Conservation (phyloP, 2,888 invertebrate species). For the Teleiodes luculella region DNA sequence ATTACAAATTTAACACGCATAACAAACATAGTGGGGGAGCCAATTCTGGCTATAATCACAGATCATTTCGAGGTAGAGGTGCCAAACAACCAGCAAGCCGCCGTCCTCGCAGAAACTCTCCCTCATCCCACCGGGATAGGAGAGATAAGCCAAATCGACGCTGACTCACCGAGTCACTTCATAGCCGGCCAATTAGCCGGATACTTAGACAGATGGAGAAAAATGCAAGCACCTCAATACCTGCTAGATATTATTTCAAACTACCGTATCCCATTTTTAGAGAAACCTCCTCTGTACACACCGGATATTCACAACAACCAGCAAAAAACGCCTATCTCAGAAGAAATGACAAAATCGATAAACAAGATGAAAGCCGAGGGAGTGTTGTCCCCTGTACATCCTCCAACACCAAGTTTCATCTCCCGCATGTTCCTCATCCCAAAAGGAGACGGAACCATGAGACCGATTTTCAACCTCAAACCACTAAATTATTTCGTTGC, state of each 20-base stretch:
- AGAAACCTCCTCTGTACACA: conserved; percentile 1
- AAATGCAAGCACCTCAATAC: conserved; percentile 11
- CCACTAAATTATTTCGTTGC: conserved; percentile 17
- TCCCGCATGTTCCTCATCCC: conserved; percentile 16
- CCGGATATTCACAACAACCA: conserved; percentile 5
- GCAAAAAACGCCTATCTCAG: neutral
- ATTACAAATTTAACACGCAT: neutral
- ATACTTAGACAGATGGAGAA: conserved; percentile 10
- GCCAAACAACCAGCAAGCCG: neutral
- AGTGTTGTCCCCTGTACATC: neutral
- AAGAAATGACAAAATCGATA: neutral
- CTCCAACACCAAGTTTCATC: conserved; percentile 14
- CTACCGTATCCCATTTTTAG: conserved; percentile 16
- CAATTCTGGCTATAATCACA: neutral
- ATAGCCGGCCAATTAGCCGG: neutral
- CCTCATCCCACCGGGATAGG: conserved; percentile 16
- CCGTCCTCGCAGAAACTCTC: neutral
- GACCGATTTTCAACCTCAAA: conserved; percentile 25
- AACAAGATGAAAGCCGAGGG: conserved; percentile 1
- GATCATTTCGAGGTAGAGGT: neutral
- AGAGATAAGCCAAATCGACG: conserved; percentile 2
- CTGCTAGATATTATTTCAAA: conserved; percentile 16
- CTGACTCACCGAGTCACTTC: conserved; percentile 16
- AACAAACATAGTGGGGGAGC: neutral
- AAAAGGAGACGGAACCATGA: conserved; percentile 17